phyloP scores from a whole-genome alignment of 92 coral and sea anemone species.

The Zoanthus solanderi region DNA sequence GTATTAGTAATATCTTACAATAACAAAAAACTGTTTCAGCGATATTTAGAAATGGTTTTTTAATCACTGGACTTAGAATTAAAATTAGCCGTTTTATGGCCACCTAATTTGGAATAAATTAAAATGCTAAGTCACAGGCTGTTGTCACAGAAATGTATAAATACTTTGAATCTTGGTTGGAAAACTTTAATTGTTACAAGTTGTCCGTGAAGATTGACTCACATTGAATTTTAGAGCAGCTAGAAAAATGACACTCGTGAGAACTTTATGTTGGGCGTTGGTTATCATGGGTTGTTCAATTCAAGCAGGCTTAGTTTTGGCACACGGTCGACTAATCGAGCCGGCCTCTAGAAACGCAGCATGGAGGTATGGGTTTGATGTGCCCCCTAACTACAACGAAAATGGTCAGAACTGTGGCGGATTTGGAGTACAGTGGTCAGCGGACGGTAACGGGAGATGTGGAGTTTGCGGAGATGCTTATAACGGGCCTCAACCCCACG shows the following conservation, averaged over 20 bases:
- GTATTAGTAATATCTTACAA: no score
- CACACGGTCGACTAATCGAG: slow-evolving; percentile 72
- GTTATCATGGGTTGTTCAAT: neutral
- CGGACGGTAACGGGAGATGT: neutral
- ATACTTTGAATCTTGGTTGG: neutral
- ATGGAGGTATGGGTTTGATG: slow-evolving; percentile 43
- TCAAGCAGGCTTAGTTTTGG: slow-evolving; percentile 41
- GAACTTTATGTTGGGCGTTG: neutral
- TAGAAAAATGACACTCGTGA: neutral
- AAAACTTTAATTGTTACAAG: neutral
- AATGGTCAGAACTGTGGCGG: slow-evolving; percentile 80
- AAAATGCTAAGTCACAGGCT: neutral
- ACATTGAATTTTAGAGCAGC: neutral
- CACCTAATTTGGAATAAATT: neutral
- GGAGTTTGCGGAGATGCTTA: slow-evolving; percentile 5
- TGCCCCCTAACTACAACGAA: slow-evolving; percentile 64
- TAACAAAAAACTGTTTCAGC: no score
- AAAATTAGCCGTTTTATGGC: neutral
- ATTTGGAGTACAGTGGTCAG: neutral
- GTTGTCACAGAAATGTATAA: neutral
- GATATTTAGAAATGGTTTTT: no score
- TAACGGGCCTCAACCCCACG: slow-evolving; percentile 1
- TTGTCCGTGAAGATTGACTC: neutral
- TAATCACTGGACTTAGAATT: no score
- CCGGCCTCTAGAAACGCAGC: slow-evolving; percentile 2